These are phyloP conservation scores for Trichosurus vulpecula DNA, from an alignment of 2,797 vertebrate species.

Conservation along the genomic window DNA sequence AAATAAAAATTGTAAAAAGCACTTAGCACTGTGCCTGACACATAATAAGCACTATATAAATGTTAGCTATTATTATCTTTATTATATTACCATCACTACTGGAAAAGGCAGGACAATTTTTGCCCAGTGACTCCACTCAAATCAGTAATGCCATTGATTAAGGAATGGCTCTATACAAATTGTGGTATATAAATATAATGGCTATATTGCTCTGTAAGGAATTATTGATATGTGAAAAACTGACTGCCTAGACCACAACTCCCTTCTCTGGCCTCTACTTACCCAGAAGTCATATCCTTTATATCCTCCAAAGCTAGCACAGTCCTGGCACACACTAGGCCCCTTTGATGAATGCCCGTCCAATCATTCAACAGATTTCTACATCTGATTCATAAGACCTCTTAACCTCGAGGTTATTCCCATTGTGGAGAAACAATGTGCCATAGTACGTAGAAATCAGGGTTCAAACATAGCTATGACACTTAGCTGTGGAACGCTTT, in stretches of 20 bases:
- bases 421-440: not conserved
- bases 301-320: not conserved
- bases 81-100: not conserved
- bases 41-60: not conserved
- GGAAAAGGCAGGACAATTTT: not conserved
- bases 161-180: not conserved
- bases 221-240: not conserved
- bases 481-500: not conserved
- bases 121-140: not conserved
- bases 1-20: not conserved
- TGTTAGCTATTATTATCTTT: not conserved
- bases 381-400: not conserved
- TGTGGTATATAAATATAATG: not conserved
- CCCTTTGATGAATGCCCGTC: not conserved
- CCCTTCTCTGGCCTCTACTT: not conserved
- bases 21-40: not conserved
- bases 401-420: not conserved
- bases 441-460: not conserved
- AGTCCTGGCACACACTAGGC: not conserved
- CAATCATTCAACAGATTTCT: not conserved
- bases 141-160: not conserved
- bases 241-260: not conserved
- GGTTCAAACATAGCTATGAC: not conserved
- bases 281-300: not conserved
- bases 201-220: not conserved